Conservation (phyloP, 2,113 vertebrate species). For the Gambusia affinis region DNA sequence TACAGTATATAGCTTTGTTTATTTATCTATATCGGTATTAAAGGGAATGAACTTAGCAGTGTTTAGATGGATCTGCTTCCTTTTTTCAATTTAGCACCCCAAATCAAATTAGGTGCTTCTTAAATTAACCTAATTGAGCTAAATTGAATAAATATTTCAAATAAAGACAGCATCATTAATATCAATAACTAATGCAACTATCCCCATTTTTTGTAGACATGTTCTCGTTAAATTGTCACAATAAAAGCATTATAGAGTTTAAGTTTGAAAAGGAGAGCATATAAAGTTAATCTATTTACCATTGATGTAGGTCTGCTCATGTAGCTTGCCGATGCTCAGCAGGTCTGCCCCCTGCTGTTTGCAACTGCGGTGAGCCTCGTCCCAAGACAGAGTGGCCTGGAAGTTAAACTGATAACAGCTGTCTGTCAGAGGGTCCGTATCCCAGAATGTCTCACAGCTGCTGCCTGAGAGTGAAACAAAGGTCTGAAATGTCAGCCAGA, state of each 20-base stretch:
- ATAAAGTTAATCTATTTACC: constrained; percentile 75
- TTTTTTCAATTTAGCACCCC: background rate
- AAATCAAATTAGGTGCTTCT: too few species aligned
- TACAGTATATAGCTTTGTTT: background rate
- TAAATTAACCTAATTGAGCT: background rate
- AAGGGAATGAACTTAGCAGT: background rate
- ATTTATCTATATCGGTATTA: background rate
- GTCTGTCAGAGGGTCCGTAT: constrained; percentile 91
- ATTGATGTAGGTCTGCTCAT: constrained; percentile 96
- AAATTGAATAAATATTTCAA: background rate
- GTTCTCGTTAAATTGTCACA: background rate
- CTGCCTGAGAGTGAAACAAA: constrained; percentile 54
- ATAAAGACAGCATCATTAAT: background rate
- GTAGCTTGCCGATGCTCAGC: constrained; percentile 94
- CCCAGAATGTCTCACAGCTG: constrained; percentile 96
- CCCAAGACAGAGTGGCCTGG: constrained; percentile 93
- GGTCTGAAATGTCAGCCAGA: background rate
- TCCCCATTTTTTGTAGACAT: background rate
- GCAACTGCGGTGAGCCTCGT: constrained; percentile 92
- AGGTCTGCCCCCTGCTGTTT: constrained; percentile 94
- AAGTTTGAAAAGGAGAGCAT: background rate
- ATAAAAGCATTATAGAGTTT: background rate
- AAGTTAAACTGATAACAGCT: constrained; percentile 99
- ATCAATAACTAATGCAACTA: background rate
- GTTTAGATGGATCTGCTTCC: background rate